Evolutionary conservation across 2,888 invertebrate species (phyloP), one percentile per base, ranked within the genome.

Genomic region (Halictus quadricinctus): DNA sequence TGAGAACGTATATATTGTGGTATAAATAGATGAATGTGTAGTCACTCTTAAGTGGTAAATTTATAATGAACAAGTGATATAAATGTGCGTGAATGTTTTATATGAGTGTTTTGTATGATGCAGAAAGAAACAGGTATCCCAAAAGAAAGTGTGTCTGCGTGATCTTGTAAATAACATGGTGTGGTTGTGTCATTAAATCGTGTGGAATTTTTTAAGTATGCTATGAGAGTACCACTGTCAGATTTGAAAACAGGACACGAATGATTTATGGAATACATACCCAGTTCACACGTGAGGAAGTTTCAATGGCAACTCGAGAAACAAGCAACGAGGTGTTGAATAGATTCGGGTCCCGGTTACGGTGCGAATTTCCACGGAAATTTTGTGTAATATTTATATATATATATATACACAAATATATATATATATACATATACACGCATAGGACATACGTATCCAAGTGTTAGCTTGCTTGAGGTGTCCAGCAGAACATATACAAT

Each of bases 21-120:
- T 91, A 90, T 89, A 91, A 91, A 92, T 93, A 91, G 93, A 85
- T 93, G 93, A 93, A 93, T 93, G 93, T 90, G 88, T 87, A 85
- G 79, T 79, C 82, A 80, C 81, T 79, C 64, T 76, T 78, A 81
- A 84, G 79, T 89, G 90, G 87, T 74, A 83, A 79, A 87, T 87
- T 89, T 90, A 83, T 89, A 90, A 54, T 74, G 84, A 69, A 83
- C 80, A 80, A 72, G 84, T 90, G 90, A 82, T 80, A 82, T 80
- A 88, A 75, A 76, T 90, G 88, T 74, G 87, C 76, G 80, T 80
- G 85, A 87, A 83, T 89, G 90, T 85, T 84, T 69, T 85, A 81
- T 80, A 70, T 88, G 87, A 83, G 90, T 86, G 89, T 87, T 21
- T 21, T 86, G 87, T 84, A 87, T 80, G 84, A 85, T 84, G 70